Percentiles rank a stretch among this genome's conserved stretches.
Conservation (phyloP, 2,888 invertebrate genomes). For the Parnassius apollo region DNA sequence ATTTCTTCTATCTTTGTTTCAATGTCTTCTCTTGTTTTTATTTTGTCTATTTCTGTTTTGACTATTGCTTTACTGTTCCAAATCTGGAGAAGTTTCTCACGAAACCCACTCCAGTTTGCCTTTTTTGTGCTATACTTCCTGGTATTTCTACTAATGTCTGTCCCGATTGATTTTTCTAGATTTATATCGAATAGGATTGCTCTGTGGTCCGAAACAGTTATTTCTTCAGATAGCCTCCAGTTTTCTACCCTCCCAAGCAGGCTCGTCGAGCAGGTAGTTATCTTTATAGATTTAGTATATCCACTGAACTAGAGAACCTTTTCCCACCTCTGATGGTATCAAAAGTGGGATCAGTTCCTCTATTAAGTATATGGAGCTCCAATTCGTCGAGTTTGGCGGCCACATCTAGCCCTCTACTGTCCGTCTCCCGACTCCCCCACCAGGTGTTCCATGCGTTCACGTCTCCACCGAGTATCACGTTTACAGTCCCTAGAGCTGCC, state of each 20-base stretch:
- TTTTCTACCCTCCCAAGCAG: background rate
- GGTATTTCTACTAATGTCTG: conserved; percentile 1
- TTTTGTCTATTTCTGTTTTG: too few species aligned
- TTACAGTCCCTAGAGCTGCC: background rate
- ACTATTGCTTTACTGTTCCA: too few species aligned
- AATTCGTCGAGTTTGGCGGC: background rate
- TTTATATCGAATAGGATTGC: background rate
- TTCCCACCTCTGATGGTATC: background rate
- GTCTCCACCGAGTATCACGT: conserved; percentile 1
- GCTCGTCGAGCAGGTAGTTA: background rate
- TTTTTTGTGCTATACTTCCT: background rate
- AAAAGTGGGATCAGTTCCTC: background rate
- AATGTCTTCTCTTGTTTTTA: too few species aligned
- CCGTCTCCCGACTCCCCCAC: too few species aligned
- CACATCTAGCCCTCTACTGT: background rate
- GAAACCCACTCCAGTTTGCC: too few species aligned
- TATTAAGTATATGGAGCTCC: background rate
- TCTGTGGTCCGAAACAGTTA: background rate
- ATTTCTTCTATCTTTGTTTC: too few species aligned
- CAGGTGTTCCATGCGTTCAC: background rate
- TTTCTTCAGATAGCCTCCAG: background rate
- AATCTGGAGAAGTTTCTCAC: too few species aligned
- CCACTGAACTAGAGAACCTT: background rate
- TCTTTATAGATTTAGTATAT: too few species aligned
- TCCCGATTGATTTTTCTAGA: too few species aligned